Base-by-base conservation (phyloP, 2,797 vertebrate species). In the Hafferia zeledoni region DNA sequence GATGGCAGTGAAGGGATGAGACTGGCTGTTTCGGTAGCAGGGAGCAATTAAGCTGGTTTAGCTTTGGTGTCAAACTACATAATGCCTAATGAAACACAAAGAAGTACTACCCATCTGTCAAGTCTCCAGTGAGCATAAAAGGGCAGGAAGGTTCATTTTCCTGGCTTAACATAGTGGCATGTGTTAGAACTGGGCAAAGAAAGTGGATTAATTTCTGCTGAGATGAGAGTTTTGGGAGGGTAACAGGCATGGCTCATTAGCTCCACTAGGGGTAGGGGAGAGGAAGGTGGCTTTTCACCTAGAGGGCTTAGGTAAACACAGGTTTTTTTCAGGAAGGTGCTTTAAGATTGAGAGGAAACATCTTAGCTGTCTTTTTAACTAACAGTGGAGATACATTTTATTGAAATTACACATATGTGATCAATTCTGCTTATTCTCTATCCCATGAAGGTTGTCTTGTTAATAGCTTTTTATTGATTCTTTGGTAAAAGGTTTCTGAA, bases 131-230 rank as follows among this genome's bases (percentile, higher is more conserved):
- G 59, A 86, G 13, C 52, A 79, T 44, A 76, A 89, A 90, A 92
- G 52, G 33, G 50, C 53, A 86, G 47, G 77, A 65, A 87, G 67
- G 72, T 46, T 95, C 83, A 49, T 72, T 71, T 60, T 88, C 11
- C 35, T 84, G 65, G 28, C 61, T 94, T 86, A 95, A 86, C 2
- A 2, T 67, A 41, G 59, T 72, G 80, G 57, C 57, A 59, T 55
- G 33, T 78, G 47, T 79, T 91, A 86, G 59, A 93, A 86, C 18
- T 0, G 1, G 57, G 74, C 33, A 87, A 93, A 86, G 53, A 90
- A 69, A 86, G 79, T 79, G 80, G 80, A 84, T 86, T 90, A 53
- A 93, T 79, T 95, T 95, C 86, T 95, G 88, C 93, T 94, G 95
- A 96, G 77, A 71, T 2, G 6, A 59, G 78, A 87, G 63, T 90